Evolutionary conservation across 2,888 invertebrate genomes (phyloP).

Genomic region (Punctoribates punctum): DNA sequence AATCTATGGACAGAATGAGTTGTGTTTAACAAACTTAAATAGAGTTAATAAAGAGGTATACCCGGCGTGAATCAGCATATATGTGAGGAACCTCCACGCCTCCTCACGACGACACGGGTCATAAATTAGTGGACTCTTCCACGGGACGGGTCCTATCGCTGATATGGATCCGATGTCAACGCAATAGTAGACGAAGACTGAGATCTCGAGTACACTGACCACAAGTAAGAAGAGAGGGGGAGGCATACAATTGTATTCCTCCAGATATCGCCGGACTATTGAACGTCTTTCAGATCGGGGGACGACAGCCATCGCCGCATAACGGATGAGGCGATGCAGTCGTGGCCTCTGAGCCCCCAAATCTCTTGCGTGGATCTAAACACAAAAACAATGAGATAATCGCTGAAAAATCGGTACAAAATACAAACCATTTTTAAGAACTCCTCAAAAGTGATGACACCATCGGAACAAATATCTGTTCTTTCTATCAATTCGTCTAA

Average conservation of each 20-base stretch:
- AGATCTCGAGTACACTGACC: conserved; percentile 74
- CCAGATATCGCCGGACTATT: conserved; percentile 63
- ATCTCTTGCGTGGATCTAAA: conserved; percentile 46
- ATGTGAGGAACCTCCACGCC: conserved; percentile 87
- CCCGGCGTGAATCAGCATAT: conserved; percentile 94
- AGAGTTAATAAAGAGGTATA: background rate
- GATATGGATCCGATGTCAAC: conserved; percentile 53
- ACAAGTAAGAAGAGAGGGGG: conserved; percentile 62
- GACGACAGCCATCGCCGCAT: conserved; percentile 48
- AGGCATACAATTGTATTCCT: conserved; percentile 87
- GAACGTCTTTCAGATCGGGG: conserved; percentile 47
- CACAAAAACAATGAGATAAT: conserved; percentile 25
- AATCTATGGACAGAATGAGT: conserved; percentile 32
- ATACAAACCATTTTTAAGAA: conserved; percentile 64
- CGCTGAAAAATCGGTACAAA: background rate
- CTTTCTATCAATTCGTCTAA: conserved; percentile 51
- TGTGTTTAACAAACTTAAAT: background rate
- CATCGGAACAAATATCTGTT: conserved; percentile 60
- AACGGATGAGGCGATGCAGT: conserved; percentile 48
- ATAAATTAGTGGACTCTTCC: conserved; percentile 77
- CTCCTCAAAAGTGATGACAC: conserved; percentile 81
- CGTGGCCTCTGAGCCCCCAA: conserved; percentile 46
- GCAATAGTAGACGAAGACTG: conserved; percentile 59
- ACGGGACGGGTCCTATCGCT: conserved; percentile 66
- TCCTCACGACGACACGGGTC: conserved; percentile 78